Base-by-base conservation (phyloP, 2,888 invertebrate species). In the Aphodius sticticus region DNA sequence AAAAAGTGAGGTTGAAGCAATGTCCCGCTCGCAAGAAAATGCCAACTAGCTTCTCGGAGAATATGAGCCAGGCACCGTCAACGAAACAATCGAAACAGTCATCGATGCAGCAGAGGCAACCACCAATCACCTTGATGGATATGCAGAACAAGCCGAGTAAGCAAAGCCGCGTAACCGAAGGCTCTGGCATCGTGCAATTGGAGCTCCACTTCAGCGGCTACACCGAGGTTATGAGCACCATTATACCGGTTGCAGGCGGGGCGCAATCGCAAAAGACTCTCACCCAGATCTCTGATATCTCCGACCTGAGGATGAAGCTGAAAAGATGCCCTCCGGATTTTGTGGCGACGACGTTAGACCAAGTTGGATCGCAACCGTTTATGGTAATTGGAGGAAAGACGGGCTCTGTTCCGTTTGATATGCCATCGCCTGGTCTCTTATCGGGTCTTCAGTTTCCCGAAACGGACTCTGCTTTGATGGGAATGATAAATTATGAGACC, bases 211-310 rank as follows among this genome's bases (percentile, higher is more conserved):
- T 74, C 15, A 74, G 74, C 37, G 74, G 37, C 9, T 78, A 71
- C 26, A 72, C 78, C 7, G 78, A 80, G 37, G 74, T 80, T 53
- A 77, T 72, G 16, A 78, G 80, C 69, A 80, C 78, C 2, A n/a
- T 80, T 14, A 70, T 80, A 14, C 36, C 78, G 6, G 77, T 80
- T 7, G 77, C 77, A 70, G 78, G 78, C 26, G 80, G 78, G 7
- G 77, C 80, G 5, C 74, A 69, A 15, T 76, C 76, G 12, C 79
- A 79, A 69, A 35, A 14, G 9, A 79, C 79, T 0, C 72, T 79
- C 4, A 77, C 79, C 3, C 72, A 79, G 36, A 69, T 79, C 2
- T 79, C 79, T 6, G 72, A 72, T 0, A 77, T 79, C 36, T 79
- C 79, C 26, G 79, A 79, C n/a, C 4, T 79, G 36, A 72, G 76